Percentiles rank a stretch among this genome's conserved stretches.
These are phyloP conservation scores for Anoplius nigerrimus DNA, from an alignment of 2,888 invertebrate species.

Conservation along the genomic window DNA sequence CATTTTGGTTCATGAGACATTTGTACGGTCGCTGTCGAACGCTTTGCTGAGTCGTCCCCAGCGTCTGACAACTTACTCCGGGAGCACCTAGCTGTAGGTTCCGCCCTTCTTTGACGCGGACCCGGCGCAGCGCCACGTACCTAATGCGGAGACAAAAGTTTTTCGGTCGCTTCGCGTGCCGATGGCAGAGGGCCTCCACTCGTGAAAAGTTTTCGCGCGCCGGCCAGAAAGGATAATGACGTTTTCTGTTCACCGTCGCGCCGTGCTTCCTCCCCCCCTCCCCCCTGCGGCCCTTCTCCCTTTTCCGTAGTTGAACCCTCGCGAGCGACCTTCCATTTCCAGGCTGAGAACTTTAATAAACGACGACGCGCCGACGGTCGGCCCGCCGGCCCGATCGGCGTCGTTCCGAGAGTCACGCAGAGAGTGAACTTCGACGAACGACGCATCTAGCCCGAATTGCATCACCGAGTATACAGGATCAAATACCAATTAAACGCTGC, in stretches of 20 bases:
- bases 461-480: no score
- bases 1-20: no score
- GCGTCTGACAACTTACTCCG: not conserved
- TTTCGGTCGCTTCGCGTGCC: conserved; percentile 5
- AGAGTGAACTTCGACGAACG: not conserved
- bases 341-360: conserved; percentile 31
- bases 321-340: conserved; percentile 6
- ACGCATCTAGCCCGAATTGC: not conserved
- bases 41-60: no score
- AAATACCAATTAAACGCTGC: no score
- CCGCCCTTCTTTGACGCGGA: no score
- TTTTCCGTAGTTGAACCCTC: no score
- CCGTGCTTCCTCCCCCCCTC: no score
- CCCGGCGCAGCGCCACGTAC: not conserved
- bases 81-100: no score
- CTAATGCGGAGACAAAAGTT: conserved; percentile 23
- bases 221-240: conserved; percentile 31
- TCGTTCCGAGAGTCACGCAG: not conserved
- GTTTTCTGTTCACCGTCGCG: conserved; percentile 2
- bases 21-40: no score
- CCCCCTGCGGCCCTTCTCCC: not conserved
- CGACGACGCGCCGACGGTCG: conserved; percentile 7
- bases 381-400: not conserved
- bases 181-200: not conserved
- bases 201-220: conserved; percentile 20